These are phyloP conservation scores for Sebastolobus alascanus DNA, from an alignment of 2,797 vertebrate species.

Conservation along the genomic window DNA sequence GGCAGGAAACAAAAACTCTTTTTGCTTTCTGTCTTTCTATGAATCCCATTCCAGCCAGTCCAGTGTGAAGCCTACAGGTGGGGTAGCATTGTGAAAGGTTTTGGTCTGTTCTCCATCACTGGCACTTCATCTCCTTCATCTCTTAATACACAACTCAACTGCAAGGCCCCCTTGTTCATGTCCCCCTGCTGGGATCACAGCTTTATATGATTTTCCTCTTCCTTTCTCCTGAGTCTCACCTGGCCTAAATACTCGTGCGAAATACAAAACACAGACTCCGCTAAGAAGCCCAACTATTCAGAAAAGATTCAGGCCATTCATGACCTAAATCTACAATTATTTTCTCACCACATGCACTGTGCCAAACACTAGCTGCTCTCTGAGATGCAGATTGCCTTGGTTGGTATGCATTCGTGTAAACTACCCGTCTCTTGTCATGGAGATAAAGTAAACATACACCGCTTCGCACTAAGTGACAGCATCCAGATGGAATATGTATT, in stretches of 20 bases:
- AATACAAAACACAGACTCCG: constrained; percentile 19
- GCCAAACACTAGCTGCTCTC: not conserved
- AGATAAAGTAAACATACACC: constrained; percentile 53
- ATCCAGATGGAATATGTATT: constrained; percentile 61
- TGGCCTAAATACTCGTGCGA: constrained; percentile 6
- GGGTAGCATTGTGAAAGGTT: not conserved
- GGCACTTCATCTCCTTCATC: constrained; percentile 42
- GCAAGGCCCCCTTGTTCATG: not conserved
- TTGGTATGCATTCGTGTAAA: constrained; percentile 65
- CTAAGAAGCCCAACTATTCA: constrained; percentile 4
- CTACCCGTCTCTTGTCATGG: constrained; percentile 38
- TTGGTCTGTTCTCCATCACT: constrained; percentile 56
- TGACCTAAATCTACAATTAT: not conserved
- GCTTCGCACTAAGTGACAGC: constrained; percentile 50
- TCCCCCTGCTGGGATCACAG: constrained; percentile 29
- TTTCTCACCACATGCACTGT: not conserved
- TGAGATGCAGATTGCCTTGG: constrained; percentile 19
- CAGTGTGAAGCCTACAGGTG: constrained; percentile 10
- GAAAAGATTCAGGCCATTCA: not conserved
- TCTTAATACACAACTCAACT: not conserved
- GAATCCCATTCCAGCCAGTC: constrained; percentile 14
- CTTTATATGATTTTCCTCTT: not conserved
- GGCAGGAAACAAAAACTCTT: not conserved
- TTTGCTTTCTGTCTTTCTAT: constrained; percentile 1
- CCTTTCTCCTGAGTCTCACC: constrained; percentile 31